Evolutionary conservation across 2,113 vertebrate genomes (phyloP).

Genomic region (Notothenia coriiceps): DNA sequence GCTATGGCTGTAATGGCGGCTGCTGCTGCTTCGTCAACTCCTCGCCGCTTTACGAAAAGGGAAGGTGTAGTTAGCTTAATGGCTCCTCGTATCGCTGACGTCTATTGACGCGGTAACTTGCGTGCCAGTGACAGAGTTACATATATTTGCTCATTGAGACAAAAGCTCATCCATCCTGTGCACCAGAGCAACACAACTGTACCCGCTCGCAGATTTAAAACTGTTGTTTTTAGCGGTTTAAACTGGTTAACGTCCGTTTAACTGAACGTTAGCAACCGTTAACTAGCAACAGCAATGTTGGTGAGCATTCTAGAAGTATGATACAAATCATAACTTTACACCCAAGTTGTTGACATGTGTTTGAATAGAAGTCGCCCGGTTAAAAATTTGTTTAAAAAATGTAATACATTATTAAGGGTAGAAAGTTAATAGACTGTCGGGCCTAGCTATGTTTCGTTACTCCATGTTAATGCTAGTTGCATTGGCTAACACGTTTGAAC

Average conservation of each 20-base stretch:
- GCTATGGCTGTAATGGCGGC: conserved; percentile 79
- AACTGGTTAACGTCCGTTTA: conserved; percentile 55
- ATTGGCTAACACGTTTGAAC: conserved; percentile 42
- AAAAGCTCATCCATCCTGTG: conserved; percentile 64
- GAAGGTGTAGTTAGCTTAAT: conserved; percentile 85
- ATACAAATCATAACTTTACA: not conserved
- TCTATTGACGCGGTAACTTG: conserved; percentile 87
- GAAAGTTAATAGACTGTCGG: conserved; percentile 31
- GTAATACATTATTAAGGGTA: not conserved
- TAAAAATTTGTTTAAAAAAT: not conserved
- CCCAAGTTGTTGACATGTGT: not conserved
- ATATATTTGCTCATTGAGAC: conserved; percentile 80
- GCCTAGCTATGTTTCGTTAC: conserved; percentile 51
- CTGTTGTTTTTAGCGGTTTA: conserved; percentile 48
- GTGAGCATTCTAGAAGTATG: not conserved
- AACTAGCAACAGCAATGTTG: conserved; percentile 41
- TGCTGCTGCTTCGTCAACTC: conserved; percentile 69
- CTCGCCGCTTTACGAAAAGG: conserved; percentile 77
- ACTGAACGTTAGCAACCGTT: conserved; percentile 39
- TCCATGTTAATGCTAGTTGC: conserved; percentile 41
- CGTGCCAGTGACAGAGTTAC: conserved; percentile 86
- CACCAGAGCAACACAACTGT: conserved; percentile 35
- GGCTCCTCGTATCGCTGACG: conserved; percentile 87
- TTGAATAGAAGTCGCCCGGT: not conserved
- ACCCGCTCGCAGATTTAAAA: not conserved